Base-by-base conservation (phyloP, 2,797 vertebrate genomes). In the Clarias laeviceps region DNA sequence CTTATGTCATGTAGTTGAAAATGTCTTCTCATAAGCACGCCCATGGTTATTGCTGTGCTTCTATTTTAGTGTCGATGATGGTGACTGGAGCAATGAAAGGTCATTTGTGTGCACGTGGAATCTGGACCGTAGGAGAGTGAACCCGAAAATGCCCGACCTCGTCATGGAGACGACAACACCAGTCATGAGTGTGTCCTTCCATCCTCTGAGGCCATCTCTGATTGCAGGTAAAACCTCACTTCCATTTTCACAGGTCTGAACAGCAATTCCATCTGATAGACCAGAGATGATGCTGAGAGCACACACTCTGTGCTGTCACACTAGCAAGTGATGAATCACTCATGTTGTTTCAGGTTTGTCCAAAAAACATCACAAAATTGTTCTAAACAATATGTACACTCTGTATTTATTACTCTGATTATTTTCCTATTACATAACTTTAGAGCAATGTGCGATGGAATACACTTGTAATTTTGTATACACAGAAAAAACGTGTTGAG, bases 31-130 rank as follows among this genome's bases (percentile, higher is more conserved):
- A 8, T 27, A 29, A 18, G 8, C n/a, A 17, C 12, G 27, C 40
- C 24, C 24, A 27, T 1, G 0, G 32, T 57, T n/a, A 20, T 22
- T 29, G 40, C 11, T 7, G 5, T 59, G 50, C 20, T 72, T 4
- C 4, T 64, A 1, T 20, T 40, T n/a, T 89, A 96, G 95, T 81
- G 89, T 96, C 78, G 96, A 96, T 0, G 90, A 96, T 0, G 98
- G 97, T 12, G 96, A 98, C 91, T 98, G 98, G 98, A 96, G 94
- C 91, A 95, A 93, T 0, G 96, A 97, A 76, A 96, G 90, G 86
- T 96, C 97, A 0, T 97, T 91, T 0, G 92, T 99, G 65, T 99
- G 97, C 27, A 94, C 94, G 22, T 99, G 98, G 98, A 99, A 99
- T 86, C 91, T 99, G 92, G 94, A 98, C 84, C 94, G 97, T 14